A percentile compares a stretch with the other conserved stretches of the same genome.
Evolutionary conservation across 1,140 invertebrate genomes (phyloP).

Genomic region (Eurytemora carolleeae): DNA sequence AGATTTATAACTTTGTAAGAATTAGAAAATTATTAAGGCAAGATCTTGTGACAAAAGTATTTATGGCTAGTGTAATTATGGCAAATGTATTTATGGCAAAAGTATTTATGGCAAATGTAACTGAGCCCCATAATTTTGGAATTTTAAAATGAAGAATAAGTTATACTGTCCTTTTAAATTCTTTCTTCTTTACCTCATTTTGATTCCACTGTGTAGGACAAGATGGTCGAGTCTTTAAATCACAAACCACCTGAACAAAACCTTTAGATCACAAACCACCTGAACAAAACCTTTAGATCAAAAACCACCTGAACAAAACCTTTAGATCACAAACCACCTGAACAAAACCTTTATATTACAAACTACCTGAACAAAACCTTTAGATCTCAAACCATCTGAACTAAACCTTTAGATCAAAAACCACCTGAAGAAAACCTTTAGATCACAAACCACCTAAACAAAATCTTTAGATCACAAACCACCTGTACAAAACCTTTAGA

Average conservation of each 20-base stretch:
- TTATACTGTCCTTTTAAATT: background rate
- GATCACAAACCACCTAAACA: background rate
- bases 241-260: background rate
- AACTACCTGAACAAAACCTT: constrained; percentile 58
- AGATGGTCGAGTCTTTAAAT: background rate
- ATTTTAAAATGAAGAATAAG: background rate
- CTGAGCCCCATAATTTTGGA: no score
- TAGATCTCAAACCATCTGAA: no score
- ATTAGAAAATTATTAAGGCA: background rate
- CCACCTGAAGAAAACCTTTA: constrained; percentile 55
- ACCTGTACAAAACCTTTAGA: background rate
- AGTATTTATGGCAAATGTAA: background rate
- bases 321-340: background rate
- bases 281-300: background rate
- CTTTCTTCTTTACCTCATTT: background rate
- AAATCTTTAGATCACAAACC: no score
- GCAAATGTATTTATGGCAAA: no score
- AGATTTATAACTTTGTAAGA: background rate
- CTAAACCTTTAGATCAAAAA: background rate
- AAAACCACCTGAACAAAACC: background rate
- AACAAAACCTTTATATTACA: background rate
- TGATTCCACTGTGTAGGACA: background rate
- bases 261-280: background rate
- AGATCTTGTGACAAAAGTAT: background rate
- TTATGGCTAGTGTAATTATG: background rate